These are phyloP conservation scores for Xanthia icteritia DNA, from an alignment of 2,888 invertebrate genomes.

Conservation along the genomic window DNA sequence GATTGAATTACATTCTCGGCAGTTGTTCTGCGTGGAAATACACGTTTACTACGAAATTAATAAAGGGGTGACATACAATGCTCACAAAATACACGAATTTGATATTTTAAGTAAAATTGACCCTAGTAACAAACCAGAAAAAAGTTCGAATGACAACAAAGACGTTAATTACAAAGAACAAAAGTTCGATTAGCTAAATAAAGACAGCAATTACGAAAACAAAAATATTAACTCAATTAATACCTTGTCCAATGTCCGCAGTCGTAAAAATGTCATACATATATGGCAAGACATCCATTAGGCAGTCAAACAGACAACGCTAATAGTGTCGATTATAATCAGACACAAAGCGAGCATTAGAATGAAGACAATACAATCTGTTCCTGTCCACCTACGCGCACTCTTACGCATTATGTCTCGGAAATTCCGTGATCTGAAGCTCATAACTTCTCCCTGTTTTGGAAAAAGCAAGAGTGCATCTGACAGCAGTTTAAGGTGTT, in stretches of 20 bases:
- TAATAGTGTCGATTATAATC: constrained; percentile 65
- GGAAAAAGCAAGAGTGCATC: constrained; percentile 32
- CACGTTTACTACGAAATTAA: constrained; percentile 30
- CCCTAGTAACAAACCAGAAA: not conserved
- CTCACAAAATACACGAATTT: not conserved
- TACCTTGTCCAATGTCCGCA: constrained; percentile 31
- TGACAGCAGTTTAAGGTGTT: constrained; percentile 8
- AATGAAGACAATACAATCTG: constrained; percentile 59
- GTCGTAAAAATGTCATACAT: constrained; percentile 58
- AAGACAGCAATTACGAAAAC: constrained; percentile 40
- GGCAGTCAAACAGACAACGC: constrained; percentile 39
- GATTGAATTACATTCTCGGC: constrained; percentile 17
- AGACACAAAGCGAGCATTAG: constrained; percentile 56
- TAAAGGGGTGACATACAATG: not conserved
- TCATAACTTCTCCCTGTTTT: constrained; percentile 44
- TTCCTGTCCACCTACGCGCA: constrained; percentile 59
- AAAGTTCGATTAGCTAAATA: constrained; percentile 46
- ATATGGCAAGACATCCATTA: constrained; percentile 61
- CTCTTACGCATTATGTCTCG: constrained; percentile 32
- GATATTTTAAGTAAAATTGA: not conserved
- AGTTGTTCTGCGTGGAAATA: constrained; percentile 31
- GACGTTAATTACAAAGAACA: constrained; percentile 22
- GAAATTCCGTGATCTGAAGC: constrained; percentile 28
- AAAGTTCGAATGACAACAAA: not conserved
- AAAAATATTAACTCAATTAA: constrained; percentile 48